phyloP scores from a whole-genome alignment of 2,113 vertebrate genomes.

The Actenoides lindsayi region DNA sequence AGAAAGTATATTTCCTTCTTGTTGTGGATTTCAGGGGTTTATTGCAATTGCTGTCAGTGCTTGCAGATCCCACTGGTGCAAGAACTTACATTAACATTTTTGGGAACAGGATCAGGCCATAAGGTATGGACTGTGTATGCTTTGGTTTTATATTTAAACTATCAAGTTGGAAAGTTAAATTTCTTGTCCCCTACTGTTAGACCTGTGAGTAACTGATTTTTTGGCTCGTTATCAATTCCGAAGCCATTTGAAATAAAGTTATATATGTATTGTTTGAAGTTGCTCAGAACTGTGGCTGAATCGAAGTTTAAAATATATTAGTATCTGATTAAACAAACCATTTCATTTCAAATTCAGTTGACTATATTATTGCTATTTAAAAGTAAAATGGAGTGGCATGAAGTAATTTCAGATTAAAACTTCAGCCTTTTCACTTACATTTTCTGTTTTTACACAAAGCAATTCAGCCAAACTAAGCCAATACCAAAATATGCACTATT shows the following conservation, averaged over 20 bases:
- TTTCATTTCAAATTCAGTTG: not conserved
- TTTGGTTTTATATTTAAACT: constrained; percentile 16
- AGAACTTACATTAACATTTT: constrained; percentile 23
- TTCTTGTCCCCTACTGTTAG: not conserved
- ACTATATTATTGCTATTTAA: not conserved
- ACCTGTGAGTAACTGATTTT: not conserved
- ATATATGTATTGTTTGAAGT: not conserved
- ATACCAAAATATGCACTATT: not conserved
- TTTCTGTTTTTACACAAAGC: not conserved
- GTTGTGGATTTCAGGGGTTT: constrained; percentile 55
- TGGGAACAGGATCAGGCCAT: constrained; percentile 29
- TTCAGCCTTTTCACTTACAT: not conserved
- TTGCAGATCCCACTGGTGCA: constrained; percentile 31
- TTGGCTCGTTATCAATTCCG: not conserved
- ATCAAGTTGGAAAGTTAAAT: not conserved
- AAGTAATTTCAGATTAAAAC: not conserved
- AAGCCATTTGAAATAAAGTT: not conserved
- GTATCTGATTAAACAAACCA: not conserved
- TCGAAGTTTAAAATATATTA: not conserved
- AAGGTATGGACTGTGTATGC: constrained; percentile 1
- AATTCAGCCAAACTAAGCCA: not conserved
- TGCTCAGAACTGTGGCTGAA: not conserved
- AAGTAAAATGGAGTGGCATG: not conserved
- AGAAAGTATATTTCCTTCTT: constrained; percentile 26
- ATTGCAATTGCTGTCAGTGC: constrained; percentile 49